Evolutionary conservation across 2,888 invertebrate genomes (phyloP).

Genomic region (Operophtera brumata): DNA sequence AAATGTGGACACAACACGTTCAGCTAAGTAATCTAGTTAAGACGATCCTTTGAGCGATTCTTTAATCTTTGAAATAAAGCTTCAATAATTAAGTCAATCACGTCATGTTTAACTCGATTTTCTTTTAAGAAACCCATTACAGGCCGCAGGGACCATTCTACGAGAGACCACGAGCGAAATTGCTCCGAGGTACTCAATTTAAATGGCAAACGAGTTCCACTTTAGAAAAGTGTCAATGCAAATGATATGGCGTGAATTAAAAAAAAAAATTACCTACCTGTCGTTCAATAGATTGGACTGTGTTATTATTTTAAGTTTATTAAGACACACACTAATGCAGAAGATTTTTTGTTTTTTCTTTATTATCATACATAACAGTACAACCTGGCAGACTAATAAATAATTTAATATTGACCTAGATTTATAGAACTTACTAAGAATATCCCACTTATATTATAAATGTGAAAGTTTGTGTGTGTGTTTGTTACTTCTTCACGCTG

Average conservation of each 20-base stretch:
- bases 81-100: conserved; percentile 72
- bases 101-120: conserved; percentile 71
- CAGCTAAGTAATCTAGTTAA: conserved; percentile 3
- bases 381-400: no score
- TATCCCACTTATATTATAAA: no score
- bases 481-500: no score
- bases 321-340: no score
- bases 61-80: conserved; percentile 42
- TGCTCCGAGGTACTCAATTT: conserved; percentile 73
- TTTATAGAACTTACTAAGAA: no score
- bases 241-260: conserved; percentile 45
- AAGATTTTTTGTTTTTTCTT: no score
- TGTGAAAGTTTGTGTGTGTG: no score
- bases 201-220: conserved; percentile 71
- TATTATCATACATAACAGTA: no score
- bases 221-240: conserved; percentile 62
- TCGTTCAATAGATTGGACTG: conserved; percentile 12
- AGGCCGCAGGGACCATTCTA: conserved; percentile 67
- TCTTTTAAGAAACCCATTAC: conserved; percentile 73
- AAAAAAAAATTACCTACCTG: conserved; percentile 8
- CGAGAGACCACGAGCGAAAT: conserved; percentile 58
- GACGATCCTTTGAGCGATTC: conserved; percentile 5
- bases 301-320: background rate
- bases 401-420: no score
- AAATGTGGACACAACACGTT: background rate